Conservation (phyloP, 1,140 invertebrate genomes). For the Conopomorpha cramerella region DNA sequence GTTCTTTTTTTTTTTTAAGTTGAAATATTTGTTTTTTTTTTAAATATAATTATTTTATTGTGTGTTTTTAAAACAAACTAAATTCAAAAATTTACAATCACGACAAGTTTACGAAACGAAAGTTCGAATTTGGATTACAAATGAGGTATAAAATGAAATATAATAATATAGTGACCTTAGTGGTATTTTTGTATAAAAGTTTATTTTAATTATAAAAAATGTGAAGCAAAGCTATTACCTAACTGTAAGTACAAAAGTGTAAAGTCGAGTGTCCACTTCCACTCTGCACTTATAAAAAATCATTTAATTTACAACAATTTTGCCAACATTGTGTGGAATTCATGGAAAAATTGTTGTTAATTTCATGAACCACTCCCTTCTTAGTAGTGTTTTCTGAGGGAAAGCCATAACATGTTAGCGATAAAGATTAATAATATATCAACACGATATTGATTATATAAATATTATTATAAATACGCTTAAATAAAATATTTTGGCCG, state of each 20-base stretch:
- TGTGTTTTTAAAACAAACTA: constrained; percentile 12
- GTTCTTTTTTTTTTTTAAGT: constrained; percentile 14
- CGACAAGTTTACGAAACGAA: constrained; percentile 15
- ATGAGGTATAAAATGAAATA: constrained; percentile 33
- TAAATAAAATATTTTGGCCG: constrained; percentile 63
- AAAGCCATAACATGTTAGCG: constrained; percentile 56
- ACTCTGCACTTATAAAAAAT: too few species aligned
- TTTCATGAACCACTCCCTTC: constrained; percentile 23
- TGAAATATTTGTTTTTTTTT: constrained; percentile 19
- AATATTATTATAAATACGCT: constrained; percentile 62
- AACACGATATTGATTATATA: constrained; percentile 19
- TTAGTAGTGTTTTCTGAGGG: constrained; percentile 28
- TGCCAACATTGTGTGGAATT: constrained; percentile 11
- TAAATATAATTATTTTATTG: constrained; percentile 16
- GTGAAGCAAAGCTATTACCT: constrained; percentile 20
- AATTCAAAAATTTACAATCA: background rate
- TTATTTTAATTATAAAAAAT: constrained; percentile 35
- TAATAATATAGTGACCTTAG: constrained; percentile 43
- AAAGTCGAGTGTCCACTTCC: constrained; percentile 18
- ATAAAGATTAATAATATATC: constrained; percentile 58
- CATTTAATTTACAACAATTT: too few species aligned
- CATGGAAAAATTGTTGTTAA: constrained; percentile 25
- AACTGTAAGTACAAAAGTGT: constrained; percentile 50
- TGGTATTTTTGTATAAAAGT: constrained; percentile 27
- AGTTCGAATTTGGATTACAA: constrained; percentile 41